Base-by-base conservation (phyloP, 64 coral and sea anemone species). In the Montipora sp. region DNA sequence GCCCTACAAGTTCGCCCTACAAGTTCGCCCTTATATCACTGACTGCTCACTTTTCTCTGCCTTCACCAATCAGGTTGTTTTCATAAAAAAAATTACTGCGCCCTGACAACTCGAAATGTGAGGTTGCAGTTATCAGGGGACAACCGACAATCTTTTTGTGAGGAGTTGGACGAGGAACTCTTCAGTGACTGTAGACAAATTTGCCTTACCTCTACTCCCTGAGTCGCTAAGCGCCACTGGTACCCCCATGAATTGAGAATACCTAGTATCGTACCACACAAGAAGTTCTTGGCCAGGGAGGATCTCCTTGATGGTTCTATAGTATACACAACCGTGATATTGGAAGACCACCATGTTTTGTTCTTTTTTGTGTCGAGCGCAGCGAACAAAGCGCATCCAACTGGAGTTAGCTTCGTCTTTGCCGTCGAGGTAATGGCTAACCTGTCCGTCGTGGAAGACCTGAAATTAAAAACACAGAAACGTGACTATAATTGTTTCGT, bases 271-370 rank as follows among this genome's bases (percentile, higher is more conserved):
- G 45, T 99, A 99, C 98, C 98, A 99, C 47, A 99, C 98, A 27
- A 99, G 66, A 18, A 99, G 74, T 68, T 99, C 98, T 48, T 99
- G 94, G 6, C 98, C 98, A 20, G 94, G 88, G 45, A 96, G 83
- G n/a, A 96, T 89, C 46, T 99, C 98, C 22, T 89, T 89, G 79
- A 94, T 94, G 5, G 98, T 99, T 51, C 98, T 90, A 57, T 99
- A 99, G 47, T 99, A 99, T 7, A 99, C 95, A 19, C 98, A 99
- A 1, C 98, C 98, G 70, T 99, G 98, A 16, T 99, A 99, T 46
- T 99, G 98, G 59, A 99, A 99, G 3, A 99, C 92, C 11, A 99
- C 98, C 98, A 99, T 99, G 84, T 99, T 99, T 67, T 99, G 98
- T 63, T 99, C 98, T 45, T 96, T 96, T 71, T 96, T 96, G 78